Conservation (phyloP, 2,797 vertebrate genomes). For the Pangasius larnaudii region DNA sequence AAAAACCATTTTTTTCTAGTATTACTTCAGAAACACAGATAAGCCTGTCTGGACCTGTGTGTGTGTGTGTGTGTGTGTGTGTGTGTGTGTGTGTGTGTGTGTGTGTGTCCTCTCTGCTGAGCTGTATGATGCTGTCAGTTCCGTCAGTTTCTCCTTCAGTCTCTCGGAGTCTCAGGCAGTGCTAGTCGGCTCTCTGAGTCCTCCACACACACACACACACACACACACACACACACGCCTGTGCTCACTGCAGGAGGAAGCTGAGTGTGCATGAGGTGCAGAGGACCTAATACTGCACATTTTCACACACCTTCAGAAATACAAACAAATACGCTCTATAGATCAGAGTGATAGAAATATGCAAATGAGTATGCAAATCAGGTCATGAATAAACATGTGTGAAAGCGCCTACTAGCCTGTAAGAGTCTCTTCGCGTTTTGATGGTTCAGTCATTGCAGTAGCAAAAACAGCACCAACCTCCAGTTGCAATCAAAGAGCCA, state of each 20-base stretch:
- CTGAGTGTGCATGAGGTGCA: slow-evolving; percentile 45
- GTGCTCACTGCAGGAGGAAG: neutral
- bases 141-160: slow-evolving; percentile 4
- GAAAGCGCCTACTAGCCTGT: slow-evolving; percentile 9
- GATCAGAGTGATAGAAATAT: slow-evolving; percentile 21
- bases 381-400: slow-evolving; percentile 19
- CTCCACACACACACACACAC: neutral
- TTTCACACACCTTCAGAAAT: slow-evolving; percentile 21
- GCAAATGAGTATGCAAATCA: slow-evolving; percentile 35
- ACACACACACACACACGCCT: slow-evolving; percentile 20
- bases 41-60: neutral
- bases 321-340: slow-evolving; percentile 33
- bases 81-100: slow-evolving; percentile 11
- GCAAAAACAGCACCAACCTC: slow-evolving; percentile 21
- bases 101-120: neutral
- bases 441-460: slow-evolving; percentile 22
- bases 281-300: neutral
- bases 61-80: slow-evolving; percentile 28
- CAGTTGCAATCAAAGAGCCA: slow-evolving; percentile 47
- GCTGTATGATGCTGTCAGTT: slow-evolving; percentile 6
- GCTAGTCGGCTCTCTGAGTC: neutral
- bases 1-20: neutral
- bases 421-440: slow-evolving; percentile 15
- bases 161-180: neutral
- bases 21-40: neutral